phyloP scores from a whole-genome alignment of 2,888 invertebrate genomes.

The Pheosia tremula region DNA sequence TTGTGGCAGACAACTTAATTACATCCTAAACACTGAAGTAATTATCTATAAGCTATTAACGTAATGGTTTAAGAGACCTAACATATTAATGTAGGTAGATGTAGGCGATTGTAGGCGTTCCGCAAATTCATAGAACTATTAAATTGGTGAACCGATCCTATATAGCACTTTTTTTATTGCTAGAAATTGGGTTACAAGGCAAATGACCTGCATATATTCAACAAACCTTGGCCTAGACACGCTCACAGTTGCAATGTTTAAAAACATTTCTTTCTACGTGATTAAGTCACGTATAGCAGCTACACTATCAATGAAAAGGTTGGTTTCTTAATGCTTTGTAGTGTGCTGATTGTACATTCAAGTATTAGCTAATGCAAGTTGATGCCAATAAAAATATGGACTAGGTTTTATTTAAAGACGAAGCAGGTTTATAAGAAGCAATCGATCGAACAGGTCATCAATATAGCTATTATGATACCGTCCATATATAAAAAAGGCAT shows the following conservation, averaged over 20 bases:
- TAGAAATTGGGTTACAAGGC: constrained; percentile 26
- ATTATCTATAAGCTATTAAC: constrained; percentile 18
- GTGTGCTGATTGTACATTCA: neutral
- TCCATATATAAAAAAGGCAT: no score
- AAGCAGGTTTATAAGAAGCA: neutral
- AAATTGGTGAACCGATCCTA: constrained; percentile 29
- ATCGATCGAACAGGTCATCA: neutral
- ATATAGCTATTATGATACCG: neutral
- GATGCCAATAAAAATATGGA: neutral
- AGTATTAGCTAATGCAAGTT: neutral
- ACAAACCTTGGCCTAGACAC: constrained; percentile 44
- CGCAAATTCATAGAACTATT: constrained; percentile 38
- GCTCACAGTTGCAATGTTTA: constrained; percentile 11
- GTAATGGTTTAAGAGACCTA: constrained; percentile 25
- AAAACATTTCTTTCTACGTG: constrained; percentile 34
- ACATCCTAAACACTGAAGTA: constrained; percentile 10
- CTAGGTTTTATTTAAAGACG: neutral
- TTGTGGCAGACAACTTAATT: neutral
- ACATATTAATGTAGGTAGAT: constrained; percentile 33
- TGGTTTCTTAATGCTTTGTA: neutral
- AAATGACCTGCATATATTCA: constrained; percentile 24
- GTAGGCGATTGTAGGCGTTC: constrained; percentile 28
- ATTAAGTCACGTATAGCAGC: constrained; percentile 18
- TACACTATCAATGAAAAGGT: constrained; percentile 22
- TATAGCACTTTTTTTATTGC: constrained; percentile 15